Conservation (phyloP, 2,113 vertebrate genomes). For the Callorhinus ursinus region DNA sequence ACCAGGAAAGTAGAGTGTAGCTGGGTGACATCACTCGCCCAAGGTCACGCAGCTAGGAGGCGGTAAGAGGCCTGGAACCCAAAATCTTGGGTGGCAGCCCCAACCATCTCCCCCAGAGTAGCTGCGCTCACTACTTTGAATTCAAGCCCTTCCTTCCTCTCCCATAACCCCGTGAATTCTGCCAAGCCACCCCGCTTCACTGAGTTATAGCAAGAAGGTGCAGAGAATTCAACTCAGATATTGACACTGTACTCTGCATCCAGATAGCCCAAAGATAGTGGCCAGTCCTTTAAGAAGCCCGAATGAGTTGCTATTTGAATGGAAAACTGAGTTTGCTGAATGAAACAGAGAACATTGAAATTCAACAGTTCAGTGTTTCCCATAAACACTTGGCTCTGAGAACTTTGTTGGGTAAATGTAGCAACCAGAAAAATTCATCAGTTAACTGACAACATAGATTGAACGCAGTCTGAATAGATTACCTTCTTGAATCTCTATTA, state of each 20-base stretch:
- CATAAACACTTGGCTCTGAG: not conserved
- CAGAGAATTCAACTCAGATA: not conserved
- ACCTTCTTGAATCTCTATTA: constrained; percentile 27
- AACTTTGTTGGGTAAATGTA: constrained; percentile 24
- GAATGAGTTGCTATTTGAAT: constrained; percentile 31
- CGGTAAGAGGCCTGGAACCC: not conserved
- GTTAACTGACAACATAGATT: not conserved
- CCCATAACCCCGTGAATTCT: not conserved
- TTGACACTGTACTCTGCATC: not conserved
- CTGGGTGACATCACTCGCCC: too few relatives aligned
- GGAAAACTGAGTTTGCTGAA: constrained; percentile 12
- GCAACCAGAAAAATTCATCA: constrained; percentile 52
- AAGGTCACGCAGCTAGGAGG: not conserved
- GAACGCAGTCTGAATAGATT: not conserved
- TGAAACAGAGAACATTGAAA: constrained; percentile 47
- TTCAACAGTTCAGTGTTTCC: constrained; percentile 4
- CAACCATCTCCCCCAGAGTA: not conserved
- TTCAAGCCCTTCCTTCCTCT: not conserved
- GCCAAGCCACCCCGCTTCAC: not conserved
- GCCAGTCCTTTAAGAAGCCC: not conserved
- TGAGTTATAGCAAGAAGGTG: not conserved
- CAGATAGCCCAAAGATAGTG: not conserved
- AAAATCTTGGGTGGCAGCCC: not conserved
- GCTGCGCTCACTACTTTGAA: not conserved
- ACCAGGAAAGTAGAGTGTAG: not conserved